These are phyloP conservation scores for Yponomeuta plumbellus DNA, from an alignment of 2,888 invertebrate species.

Conservation along the genomic window DNA sequence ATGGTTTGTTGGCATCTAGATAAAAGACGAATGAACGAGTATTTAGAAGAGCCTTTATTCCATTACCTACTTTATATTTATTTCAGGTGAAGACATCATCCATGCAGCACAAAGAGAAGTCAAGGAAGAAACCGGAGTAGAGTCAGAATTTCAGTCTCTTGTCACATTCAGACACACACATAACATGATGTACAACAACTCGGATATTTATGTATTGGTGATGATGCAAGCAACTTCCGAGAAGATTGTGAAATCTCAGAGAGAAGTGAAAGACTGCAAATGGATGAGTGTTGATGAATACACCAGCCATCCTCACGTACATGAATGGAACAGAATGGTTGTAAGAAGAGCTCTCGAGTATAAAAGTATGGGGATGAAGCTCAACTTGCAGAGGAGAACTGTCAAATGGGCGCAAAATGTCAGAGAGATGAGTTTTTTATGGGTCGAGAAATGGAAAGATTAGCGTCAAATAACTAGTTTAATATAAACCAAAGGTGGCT, in stretches of 20 bases:
- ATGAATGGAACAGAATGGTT: conserved; percentile 81
- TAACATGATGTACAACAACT: conserved; percentile 85
- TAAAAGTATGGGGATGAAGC: conserved; percentile 74
- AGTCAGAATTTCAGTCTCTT: conserved; percentile 83
- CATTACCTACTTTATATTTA: background rate
- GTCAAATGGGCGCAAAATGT: conserved; percentile 51
- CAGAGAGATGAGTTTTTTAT: conserved; percentile 53
- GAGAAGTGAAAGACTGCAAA: conserved; percentile 84
- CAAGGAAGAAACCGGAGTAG: conserved; percentile 91
- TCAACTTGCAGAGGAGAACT: conserved; percentile 74
- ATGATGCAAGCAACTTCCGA: conserved; percentile 80
- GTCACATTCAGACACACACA: conserved; percentile 88
- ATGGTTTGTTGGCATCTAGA: too few species aligned
- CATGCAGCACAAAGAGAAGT: conserved; percentile 91
- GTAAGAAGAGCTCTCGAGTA: conserved; percentile 80
- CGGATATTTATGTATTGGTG: conserved; percentile 90
- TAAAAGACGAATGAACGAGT: too few species aligned
- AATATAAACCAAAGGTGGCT: background rate
- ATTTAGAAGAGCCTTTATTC: background rate
- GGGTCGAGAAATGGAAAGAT: conserved; percentile 37
- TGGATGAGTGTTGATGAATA: conserved; percentile 91
- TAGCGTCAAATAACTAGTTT: conserved; percentile 6
- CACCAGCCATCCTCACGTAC: conserved; percentile 81
- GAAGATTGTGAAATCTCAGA: conserved; percentile 80
- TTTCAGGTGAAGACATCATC: conserved; percentile 85